Evolutionary conservation across 2,113 vertebrate species (phyloP).

Genomic region (Hippolais icterina): DNA sequence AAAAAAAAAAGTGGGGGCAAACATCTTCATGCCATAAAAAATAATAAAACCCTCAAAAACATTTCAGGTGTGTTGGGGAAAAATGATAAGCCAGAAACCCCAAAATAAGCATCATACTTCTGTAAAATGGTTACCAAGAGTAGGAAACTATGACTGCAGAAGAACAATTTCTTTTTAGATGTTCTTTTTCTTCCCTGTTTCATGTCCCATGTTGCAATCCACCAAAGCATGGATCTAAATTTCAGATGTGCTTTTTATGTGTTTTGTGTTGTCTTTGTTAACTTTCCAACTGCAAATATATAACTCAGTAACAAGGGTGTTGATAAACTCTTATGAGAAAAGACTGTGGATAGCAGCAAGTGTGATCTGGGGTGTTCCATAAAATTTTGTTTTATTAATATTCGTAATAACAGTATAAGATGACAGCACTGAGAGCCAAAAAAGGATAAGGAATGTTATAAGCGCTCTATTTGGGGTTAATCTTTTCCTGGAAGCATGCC

Average conservation of each 20-base stretch:
- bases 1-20: not conserved
- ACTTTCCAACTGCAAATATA: not conserved
- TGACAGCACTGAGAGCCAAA: not conserved
- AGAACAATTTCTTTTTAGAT: not conserved
- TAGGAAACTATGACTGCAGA: not conserved
- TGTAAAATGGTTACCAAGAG: accelerated
- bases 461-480: not conserved
- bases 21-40: not conserved
- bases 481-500: not conserved
- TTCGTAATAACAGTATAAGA: not conserved
- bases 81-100: not conserved
- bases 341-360: not conserved
- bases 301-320: not conserved
- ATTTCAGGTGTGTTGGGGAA: not conserved
- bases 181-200: not conserved
- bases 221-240: not conserved
- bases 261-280: not conserved
- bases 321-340: not conserved
- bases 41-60: not conserved
- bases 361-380: not conserved
- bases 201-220: not conserved
- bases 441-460: not conserved
- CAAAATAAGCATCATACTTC: not conserved
- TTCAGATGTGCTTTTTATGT: not conserved
- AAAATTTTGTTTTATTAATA: not conserved